phyloP scores from a whole-genome alignment of 2,888 invertebrate species.

The Sceliomorpha sp. region DNA sequence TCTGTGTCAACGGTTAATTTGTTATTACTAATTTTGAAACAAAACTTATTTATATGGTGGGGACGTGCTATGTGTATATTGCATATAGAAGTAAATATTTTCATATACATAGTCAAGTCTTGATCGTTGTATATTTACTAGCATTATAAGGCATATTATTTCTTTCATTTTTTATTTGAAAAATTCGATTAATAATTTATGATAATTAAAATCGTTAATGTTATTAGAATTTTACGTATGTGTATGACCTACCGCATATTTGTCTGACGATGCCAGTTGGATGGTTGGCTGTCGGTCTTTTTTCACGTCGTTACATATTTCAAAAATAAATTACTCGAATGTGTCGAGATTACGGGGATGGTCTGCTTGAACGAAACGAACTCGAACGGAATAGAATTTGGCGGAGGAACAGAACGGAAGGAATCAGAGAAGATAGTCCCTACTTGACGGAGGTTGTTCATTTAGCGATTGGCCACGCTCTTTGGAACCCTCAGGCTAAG shows the following conservation, averaged over 20 bases:
- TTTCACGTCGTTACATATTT: constrained; percentile 12
- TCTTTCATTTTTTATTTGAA: no score
- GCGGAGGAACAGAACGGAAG: constrained; percentile 19
- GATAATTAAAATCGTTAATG: no score
- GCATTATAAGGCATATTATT: no score
- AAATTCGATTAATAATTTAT: no score
- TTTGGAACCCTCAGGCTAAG: constrained; percentile 19
- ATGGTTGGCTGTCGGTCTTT: constrained; percentile 8
- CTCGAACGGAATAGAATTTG: constrained; percentile 24
- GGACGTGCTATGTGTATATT: no score
- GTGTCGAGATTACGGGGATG: constrained; percentile 18
- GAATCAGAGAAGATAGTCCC: constrained; percentile 14
- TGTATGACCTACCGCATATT: no score
- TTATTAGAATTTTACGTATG: no score
- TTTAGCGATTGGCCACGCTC: constrained; percentile 30
- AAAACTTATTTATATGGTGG: no score
- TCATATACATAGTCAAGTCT: no score
- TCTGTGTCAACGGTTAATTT: constrained; percentile 6
- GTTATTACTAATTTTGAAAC: no score
- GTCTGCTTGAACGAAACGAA: constrained; percentile 26
- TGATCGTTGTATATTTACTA: no score
- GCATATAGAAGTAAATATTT: no score
- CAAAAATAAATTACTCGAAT: constrained; percentile 24
- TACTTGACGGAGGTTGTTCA: constrained; percentile 26
- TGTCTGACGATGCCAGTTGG: constrained; percentile 4